Conservation (phyloP, 2,113 vertebrate genomes). For the Corythoichthys haematopterus region DNA sequence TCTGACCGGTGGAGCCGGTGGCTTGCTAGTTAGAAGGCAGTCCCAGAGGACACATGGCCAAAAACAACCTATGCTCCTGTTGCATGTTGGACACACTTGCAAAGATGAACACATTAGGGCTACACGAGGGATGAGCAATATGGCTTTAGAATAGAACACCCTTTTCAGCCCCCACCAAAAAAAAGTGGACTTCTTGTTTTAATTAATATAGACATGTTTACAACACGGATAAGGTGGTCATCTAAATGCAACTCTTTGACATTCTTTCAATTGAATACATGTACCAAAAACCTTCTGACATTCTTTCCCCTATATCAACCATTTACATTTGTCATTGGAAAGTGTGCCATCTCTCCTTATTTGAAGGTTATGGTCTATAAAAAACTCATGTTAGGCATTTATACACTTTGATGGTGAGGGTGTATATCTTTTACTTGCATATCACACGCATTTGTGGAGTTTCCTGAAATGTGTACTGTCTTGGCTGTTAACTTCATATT, state of each 20-base stretch:
- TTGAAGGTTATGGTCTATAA: background rate
- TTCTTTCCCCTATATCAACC: no score
- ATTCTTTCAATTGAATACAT: no score
- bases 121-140: background rate
- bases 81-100: slow-evolving; percentile 31
- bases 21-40: slow-evolving; percentile 54
- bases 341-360: background rate
- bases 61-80: slow-evolving; percentile 40
- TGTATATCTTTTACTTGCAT: background rate
- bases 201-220: no score
- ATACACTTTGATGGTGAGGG: background rate
- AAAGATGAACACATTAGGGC: slow-evolving; percentile 11
- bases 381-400: background rate
- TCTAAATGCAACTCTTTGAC: no score
- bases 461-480: background rate
- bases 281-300: no score
- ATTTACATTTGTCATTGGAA: background rate
- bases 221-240: no score
- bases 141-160: background rate
- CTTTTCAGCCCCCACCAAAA: no score
- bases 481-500: slow-evolving; percentile 57
- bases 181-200: no score
- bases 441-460: background rate
- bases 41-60: slow-evolving; percentile 47
- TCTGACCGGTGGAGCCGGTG: slow-evolving; percentile 53